phyloP scores from a whole-genome alignment of 2,888 invertebrate genomes.

The Torymus aiolomorphi region DNA sequence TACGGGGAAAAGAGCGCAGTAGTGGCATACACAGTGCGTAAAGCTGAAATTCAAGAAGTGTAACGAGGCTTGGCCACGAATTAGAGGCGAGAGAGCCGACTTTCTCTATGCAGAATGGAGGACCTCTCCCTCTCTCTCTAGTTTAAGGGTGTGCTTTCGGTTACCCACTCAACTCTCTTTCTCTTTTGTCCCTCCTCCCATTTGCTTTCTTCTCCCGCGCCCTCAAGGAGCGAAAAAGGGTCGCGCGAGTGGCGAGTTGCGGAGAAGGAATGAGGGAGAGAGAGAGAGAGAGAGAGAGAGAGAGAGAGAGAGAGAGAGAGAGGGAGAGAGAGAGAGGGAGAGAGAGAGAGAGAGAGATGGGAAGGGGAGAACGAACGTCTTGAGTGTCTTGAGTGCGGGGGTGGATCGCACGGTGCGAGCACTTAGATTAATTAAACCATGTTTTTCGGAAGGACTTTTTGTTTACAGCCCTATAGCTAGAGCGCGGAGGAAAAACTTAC shows the following conservation, averaged over 20 bases:
- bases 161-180: conserved; percentile 32
- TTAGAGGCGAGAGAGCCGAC: conserved; percentile 30
- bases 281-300: conserved; percentile 9
- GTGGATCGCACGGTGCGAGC: neutral
- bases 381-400: conserved; percentile 4
- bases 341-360: conserved; percentile 2
- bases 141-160: conserved; percentile 38
- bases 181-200: neutral
- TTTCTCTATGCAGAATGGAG: conserved; percentile 48
- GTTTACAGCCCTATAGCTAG: neutral
- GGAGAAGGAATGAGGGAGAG: neutral
- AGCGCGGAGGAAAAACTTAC: neutral
- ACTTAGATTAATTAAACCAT: conserved; percentile 49
- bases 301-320: conserved; percentile 12
- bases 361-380: neutral
- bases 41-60: conserved; percentile 38
- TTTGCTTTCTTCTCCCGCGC: neutral
- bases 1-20: no score
- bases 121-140: neutral
- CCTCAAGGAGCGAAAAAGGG: conserved; percentile 13
- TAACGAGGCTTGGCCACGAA: conserved; percentile 51
- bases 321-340: neutral
- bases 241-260: conserved; percentile 3
- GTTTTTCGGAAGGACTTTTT: conserved; percentile 41
- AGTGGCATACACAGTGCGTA: neutral